Conservation (phyloP, 1,140 invertebrate genomes). For the Steinernema khuongi region DNA sequence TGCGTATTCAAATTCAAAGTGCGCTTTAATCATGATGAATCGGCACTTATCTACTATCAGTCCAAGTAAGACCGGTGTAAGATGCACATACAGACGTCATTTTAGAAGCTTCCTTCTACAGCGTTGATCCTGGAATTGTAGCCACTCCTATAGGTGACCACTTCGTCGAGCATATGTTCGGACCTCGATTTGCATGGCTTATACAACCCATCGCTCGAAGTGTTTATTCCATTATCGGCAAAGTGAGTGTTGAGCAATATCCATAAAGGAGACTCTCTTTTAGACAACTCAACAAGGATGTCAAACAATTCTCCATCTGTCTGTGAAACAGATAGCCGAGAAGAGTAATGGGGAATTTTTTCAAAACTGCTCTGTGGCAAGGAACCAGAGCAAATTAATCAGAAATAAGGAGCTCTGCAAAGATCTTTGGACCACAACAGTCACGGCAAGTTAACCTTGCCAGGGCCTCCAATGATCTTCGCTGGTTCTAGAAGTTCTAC, state of each 20-base stretch:
- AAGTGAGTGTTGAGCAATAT: neutral
- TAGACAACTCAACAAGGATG: neutral
- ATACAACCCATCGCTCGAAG: neutral
- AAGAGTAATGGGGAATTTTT: neutral
- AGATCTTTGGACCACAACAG: neutral
- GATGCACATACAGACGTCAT: neutral
- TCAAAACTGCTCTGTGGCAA: neutral
- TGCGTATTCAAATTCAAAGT: neutral
- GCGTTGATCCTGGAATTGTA: constrained; percentile 6
- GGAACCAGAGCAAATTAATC: neutral
- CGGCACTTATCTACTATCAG: neutral
- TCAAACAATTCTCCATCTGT: neutral
- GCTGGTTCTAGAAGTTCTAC: neutral
- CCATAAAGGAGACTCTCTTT: neutral
- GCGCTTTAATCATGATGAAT: neutral
- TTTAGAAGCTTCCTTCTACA: neutral
- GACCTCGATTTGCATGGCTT: neutral
- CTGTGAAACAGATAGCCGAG: neutral
- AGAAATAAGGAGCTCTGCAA: neutral
- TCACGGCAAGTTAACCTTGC: neutral
- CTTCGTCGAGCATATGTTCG: neutral
- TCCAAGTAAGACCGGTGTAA: neutral
- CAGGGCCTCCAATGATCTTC: neutral
- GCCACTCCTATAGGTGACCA: neutral
- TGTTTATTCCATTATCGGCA: neutral